These are phyloP conservation scores for Campylorhamphus procurvoides DNA, from an alignment of 2,113 vertebrate species.

Conservation along the genomic window DNA sequence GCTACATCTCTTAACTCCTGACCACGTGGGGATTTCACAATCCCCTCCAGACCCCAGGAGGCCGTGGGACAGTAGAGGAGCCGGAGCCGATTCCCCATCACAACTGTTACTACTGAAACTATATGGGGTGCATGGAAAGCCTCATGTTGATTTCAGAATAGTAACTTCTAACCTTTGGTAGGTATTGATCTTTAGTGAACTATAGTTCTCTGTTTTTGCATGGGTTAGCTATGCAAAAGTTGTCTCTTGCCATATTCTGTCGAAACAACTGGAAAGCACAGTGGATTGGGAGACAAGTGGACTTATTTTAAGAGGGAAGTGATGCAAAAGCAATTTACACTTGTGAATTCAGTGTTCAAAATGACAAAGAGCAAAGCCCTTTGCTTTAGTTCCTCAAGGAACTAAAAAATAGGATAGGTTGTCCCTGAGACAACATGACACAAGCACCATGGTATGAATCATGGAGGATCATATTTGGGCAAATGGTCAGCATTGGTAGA, in stretches of 20 bases:
- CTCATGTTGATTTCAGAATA: not conserved
- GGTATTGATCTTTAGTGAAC: not conserved
- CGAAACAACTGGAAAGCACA: not conserved
- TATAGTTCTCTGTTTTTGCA: not conserved
- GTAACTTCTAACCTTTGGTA: not conserved
- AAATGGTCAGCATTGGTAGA: constrained; percentile 65
- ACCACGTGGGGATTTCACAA: too few species aligned
- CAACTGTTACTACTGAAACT: not conserved
- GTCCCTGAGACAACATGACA: constrained; percentile 45
- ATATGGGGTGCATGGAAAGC: not conserved
- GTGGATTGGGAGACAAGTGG: not conserved
- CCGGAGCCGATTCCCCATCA: too few species aligned
- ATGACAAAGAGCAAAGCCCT: not conserved
- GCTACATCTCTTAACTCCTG: too few species aligned
- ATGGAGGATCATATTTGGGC: constrained; percentile 46
- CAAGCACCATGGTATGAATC: constrained; percentile 38
- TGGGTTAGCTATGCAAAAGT: not conserved
- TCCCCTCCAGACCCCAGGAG: too few species aligned
- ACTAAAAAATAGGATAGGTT: constrained; percentile 32
- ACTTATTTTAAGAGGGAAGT: not conserved
- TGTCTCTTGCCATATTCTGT: not conserved
- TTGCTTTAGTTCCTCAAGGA: not conserved
- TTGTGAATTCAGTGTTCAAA: not conserved
- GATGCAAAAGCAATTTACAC: not conserved
- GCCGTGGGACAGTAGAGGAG: too few species aligned